Conservation (phyloP, 2,113 vertebrate species). For the Elanus axillaris region DNA sequence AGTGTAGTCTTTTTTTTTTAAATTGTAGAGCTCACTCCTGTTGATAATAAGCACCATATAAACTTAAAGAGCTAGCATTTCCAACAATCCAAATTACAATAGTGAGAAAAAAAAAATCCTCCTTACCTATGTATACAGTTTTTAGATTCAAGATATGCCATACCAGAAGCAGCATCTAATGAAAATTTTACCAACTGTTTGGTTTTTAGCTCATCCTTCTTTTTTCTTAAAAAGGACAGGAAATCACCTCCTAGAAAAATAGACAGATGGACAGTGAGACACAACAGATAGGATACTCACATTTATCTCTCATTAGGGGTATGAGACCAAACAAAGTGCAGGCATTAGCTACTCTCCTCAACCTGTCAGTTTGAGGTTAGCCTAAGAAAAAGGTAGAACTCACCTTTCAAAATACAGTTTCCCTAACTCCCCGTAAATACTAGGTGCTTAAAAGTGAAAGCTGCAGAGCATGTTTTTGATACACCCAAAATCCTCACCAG, state of each 20-base stretch:
- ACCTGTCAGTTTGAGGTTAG: not conserved
- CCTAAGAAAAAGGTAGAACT: not conserved
- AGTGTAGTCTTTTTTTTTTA: not conserved
- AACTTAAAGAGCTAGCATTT: not conserved
- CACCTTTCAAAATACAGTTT: not conserved
- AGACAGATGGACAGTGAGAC: constrained; percentile 41
- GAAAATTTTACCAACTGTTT: constrained; percentile 93
- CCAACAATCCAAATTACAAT: not conserved
- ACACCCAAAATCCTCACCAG: not conserved
- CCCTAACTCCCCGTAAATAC: not conserved
- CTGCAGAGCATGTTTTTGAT: not conserved
- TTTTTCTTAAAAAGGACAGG: constrained; percentile 93
- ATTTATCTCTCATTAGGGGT: not conserved
- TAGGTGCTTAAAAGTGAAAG: not conserved
- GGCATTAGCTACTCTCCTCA: not conserved
- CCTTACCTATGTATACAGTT: constrained; percentile 97
- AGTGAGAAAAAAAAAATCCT: not conserved
- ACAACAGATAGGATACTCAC: not conserved
- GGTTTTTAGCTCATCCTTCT: constrained; percentile 92
- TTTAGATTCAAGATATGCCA: constrained; percentile 93
- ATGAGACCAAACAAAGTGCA: not conserved
- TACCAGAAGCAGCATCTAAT: constrained; percentile 89
- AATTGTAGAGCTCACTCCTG: not conserved
- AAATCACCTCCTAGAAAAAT: constrained; percentile 90
- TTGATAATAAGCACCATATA: not conserved